Base-by-base conservation (phyloP, 2,888 invertebrate genomes). In the Synanthedon tipuliformis region DNA sequence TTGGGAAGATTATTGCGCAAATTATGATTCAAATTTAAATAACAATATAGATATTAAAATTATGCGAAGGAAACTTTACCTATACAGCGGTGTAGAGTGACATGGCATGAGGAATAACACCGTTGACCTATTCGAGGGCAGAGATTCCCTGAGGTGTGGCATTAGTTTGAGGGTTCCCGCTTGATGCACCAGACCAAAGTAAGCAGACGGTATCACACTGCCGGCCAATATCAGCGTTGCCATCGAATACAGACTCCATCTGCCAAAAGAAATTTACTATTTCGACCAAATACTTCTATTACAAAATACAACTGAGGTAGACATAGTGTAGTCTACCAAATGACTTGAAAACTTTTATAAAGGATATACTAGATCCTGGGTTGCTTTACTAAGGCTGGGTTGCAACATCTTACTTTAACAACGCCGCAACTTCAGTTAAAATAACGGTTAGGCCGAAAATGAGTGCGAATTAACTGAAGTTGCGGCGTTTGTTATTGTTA, bases 31-130 rank as follows among this genome's bases (percentile, higher is more conserved):
- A 23, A 23, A 23, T 23, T 23, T 23, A 23, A 50, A 50, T 50
- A 18, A 50, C 8, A 23, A 40, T 11, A 40, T 34, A 34, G 34
- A 34, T 34, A 34, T 34, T 34, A 34, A 34, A 34, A 8, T 34
- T 34, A 34, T 7, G 1, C 3, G 5, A 2, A 4, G 27, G 1
- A 18, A 11, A 40, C 56, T 56, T 63, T 75, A 94, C 95, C 93
- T 93, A 75, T 95, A 95, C 11, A 93, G 89, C 0, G 98, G 98
- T 1, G 96, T 96, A 4, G 96, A 94, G 78, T 98, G 97, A 69
- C 98, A 98, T 0, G 97, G 97, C 92, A 95, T 97, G 23, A 97
- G 86, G 81, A 95, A 96, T 45, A 95, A 78, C 45, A 95, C 79
- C 49, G 88, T 88, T 4, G 91, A 75, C 1, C 71, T 88, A 63